Percentiles rank a stretch among this genome's conserved stretches.
Conservation (phyloP, 2,888 invertebrate genomes). For the Himalopsyche tibetana region DNA sequence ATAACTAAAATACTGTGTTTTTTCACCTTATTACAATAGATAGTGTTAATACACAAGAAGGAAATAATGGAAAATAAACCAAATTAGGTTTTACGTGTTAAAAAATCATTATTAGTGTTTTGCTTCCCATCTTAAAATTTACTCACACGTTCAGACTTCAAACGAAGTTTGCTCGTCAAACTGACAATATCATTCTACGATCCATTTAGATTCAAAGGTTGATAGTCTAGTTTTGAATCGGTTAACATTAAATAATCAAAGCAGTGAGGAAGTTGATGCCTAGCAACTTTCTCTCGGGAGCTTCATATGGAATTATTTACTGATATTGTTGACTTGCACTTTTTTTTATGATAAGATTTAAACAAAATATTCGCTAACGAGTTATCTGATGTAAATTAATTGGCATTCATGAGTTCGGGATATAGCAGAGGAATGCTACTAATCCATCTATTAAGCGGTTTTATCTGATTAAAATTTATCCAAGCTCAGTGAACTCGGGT, state of each 20-base stretch:
- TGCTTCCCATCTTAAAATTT: no score
- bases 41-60: no score
- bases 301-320: slow-evolving; percentile 3
- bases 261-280: slow-evolving; percentile 7
- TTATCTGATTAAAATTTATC: slow-evolving; percentile 26
- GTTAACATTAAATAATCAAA: background rate
- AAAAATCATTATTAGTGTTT: no score
- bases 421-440: background rate
- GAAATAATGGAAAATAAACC: no score
- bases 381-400: slow-evolving; percentile 3
- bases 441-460: background rate
- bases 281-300: background rate
- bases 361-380: background rate
- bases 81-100: no score
- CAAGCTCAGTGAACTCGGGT: slow-evolving; percentile 2
- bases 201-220: background rate
- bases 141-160: no score
- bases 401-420: background rate
- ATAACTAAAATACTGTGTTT: no score
- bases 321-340: slow-evolving; percentile 17
- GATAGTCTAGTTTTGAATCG: slow-evolving; percentile 28
- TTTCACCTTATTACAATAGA: no score
- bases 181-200: no score
- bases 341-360: background rate
- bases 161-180: no score